Evolutionary conservation across 2,113 vertebrate species (phyloP).

Genomic region (Mionectes macconnelli): DNA sequence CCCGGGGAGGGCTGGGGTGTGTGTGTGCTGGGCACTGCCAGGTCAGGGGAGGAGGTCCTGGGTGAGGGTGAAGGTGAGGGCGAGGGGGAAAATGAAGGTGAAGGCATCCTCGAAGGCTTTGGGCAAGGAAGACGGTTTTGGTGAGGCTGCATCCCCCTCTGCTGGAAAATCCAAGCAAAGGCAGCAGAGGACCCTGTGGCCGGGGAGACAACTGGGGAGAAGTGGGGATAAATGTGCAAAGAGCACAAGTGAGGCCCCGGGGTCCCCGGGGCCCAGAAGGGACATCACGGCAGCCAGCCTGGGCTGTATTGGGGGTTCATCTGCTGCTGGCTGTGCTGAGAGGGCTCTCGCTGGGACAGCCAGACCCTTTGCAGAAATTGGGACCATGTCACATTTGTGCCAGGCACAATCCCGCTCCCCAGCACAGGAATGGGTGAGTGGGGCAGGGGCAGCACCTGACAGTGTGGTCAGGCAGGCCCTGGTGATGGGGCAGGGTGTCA

Average conservation of each 20-base stretch:
- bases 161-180: constrained; percentile 30
- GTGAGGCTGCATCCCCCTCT: constrained; percentile 65
- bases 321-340: fast-evolving
- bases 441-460: not conserved
- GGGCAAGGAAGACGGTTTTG: not conserved
- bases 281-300: fast-evolving
- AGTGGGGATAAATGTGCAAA: not conserved
- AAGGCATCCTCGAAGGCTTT: not conserved
- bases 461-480: not conserved
- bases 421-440: fast-evolving
- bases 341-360: not conserved
- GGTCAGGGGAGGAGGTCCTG: not conserved
- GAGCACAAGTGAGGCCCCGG: fast-evolving
- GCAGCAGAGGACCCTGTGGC: not conserved
- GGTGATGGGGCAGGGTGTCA: fast-evolving
- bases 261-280: not conserved
- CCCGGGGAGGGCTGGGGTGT: not conserved
- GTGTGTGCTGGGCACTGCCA: not conserved
- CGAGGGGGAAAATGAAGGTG: not conserved
- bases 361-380: not conserved
- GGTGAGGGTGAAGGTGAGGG: not conserved
- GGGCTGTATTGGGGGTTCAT: not conserved
- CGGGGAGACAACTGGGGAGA: not conserved
- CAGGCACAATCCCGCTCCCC: not conserved
- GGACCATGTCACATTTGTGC: fast-evolving